Percentiles rank a stretch among this genome's conserved stretches.
Conservation (phyloP, 2,113 vertebrate genomes). For the Isurus oxyrinchus region DNA sequence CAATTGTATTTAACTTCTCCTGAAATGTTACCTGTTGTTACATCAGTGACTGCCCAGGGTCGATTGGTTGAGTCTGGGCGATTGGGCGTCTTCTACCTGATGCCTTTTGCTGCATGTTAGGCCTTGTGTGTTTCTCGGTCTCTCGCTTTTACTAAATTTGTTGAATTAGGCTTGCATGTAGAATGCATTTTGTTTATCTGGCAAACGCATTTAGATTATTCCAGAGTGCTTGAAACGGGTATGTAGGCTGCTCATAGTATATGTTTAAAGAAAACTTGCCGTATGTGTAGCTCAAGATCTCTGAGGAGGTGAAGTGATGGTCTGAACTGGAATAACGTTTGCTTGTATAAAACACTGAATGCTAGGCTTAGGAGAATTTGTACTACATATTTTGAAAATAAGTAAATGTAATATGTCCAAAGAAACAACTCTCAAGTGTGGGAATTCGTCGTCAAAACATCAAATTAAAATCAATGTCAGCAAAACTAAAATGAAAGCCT, state of each 20-base stretch:
- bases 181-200: not conserved
- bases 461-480: not conserved
- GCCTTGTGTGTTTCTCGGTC: conserved; percentile 27
- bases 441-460: not conserved
- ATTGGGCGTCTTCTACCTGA: not conserved
- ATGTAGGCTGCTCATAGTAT: not conserved
- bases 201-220: not conserved
- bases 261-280: not conserved
- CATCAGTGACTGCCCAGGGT: not conserved
- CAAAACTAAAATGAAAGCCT: not conserved
- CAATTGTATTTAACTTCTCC: not conserved
- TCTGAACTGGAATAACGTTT: not conserved
- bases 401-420: not conserved
- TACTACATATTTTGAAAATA: not conserved
- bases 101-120: not conserved
- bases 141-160: not conserved
- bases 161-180: not conserved
- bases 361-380: not conserved
- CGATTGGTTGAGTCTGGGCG: conserved; percentile 31
- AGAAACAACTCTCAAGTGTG: not conserved
- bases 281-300: not conserved
- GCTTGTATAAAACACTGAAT: not conserved
- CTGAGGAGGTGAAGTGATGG: not conserved
- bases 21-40: conserved; percentile 28
- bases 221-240: not conserved